Evolutionary conservation across 1,140 invertebrate genomes (phyloP), one percentile per base, ranked within the genome.

Genomic region (Pentalonia nigronervosa): DNA sequence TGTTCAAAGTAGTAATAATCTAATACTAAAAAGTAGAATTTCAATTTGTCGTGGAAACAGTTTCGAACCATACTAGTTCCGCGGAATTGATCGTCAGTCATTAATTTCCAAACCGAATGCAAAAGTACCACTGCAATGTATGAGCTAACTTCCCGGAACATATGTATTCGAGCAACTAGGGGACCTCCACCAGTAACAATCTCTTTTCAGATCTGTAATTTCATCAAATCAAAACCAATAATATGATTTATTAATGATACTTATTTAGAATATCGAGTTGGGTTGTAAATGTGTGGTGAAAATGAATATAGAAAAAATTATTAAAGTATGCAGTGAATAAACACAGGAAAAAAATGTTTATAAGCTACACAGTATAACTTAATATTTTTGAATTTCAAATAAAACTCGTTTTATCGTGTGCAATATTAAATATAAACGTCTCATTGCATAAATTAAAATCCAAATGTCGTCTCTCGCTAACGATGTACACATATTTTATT

Each of bases 371-470:
- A 30, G 56, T 30, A 60, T 30, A 76, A n/a, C 60, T 30, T 76
- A 76, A 76, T 76, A 14, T 76, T 30, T 4, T 4, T 4, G 17
- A 6, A 0, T 17, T n/a, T n/a, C 60, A 14, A 67, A 67, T 30
- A 76, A n/a, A 76, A 76, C 30, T 76, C 1, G 60, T 76, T 76
- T 76, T 17, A n/a, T 34, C 14, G n/a, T 76, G 60, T 76, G 30
- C 30, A n/a, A 76, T 76, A 76, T 76, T 76, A n/a, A 76, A 17
- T 17, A 14, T 76, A 76, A 76, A 76, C 14, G 14, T n/a, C 60
- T n/a, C n/a, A 30, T 17, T 76, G 60, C 60, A 76, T 76, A 76
- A 76, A 76, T 76, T 76, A 76, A 76, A 76, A 76, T 76, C 60
- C 14, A 76, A 76, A 76, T 9, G 17, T n/a, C 60, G 9, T 76